A percentile compares a stretch with the other conserved stretches of the same genome.
phyloP scores from a whole-genome alignment of 2,888 invertebrate species.

The Lasioglossum oenotherae region DNA sequence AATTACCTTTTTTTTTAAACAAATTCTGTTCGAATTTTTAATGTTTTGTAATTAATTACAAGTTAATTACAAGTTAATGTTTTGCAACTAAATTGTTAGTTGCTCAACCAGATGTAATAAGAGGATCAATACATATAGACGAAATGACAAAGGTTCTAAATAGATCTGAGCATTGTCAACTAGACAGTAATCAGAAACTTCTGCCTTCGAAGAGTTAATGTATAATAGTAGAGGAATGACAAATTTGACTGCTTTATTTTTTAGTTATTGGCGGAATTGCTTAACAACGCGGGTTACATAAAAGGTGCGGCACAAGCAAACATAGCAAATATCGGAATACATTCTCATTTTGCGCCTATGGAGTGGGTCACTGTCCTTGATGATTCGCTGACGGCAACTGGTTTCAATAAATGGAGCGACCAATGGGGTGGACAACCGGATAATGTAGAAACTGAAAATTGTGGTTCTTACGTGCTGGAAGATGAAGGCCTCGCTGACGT shows the following conservation, averaged over 20 bases:
- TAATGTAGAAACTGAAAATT: background rate
- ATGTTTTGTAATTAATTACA: no score
- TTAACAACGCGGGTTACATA: background rate
- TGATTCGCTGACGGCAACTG: background rate
- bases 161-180: background rate
- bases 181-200: no score
- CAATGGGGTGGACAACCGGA: background rate
- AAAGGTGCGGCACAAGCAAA: background rate
- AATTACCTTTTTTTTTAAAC: no score
- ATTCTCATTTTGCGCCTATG: background rate
- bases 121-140: no score
- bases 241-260: background rate
- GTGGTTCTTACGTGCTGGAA: background rate
- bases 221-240: background rate
- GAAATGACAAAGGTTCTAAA: no score
- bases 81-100: no score
- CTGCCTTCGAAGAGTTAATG: no score
- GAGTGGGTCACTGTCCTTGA: background rate
- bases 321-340: background rate
- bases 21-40: no score
- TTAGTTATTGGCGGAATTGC: background rate
- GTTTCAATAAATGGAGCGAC: background rate
- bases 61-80: no score
- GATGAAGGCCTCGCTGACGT: background rate
- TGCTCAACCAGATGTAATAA: no score